Base-by-base conservation (phyloP, 2,113 vertebrate genomes). In the Pseudopipra pipra region DNA sequence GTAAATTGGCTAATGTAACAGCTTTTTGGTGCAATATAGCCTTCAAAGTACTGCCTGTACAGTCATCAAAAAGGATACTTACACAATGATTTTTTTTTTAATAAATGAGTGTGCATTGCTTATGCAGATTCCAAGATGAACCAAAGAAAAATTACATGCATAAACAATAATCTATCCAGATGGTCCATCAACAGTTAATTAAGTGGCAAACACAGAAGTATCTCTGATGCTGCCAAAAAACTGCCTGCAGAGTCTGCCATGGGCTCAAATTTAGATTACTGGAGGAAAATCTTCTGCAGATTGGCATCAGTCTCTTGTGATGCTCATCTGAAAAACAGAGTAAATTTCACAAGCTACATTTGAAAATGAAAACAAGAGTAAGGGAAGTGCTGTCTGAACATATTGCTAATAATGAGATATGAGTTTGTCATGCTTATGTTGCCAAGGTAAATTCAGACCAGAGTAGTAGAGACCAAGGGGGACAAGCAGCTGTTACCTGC, bases 121-220 rank as follows among this genome's bases (percentile, higher is more conserved):
- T 44, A 76, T 35, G 67, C 12, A 86, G 33, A 68, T 72, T 93
- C 46, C 87, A 96, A 97, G 92, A 77, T 93, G 93, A 97, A 81
- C 9, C 28, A 39, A 84, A 95, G 80, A 95, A 97, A 93, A 97
- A 71, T 23, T 37, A 14, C n/a, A 70, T 14, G 28, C 37, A 62
- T 55, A 75, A 93, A 93, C 54, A 74, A 74, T 71, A 52, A 90
- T 58, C 56, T 93, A 41, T 30, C 79, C 95, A 97, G 91, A 95
- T 96, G 96, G 96, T 82, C 79, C 56, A 87, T 95, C 97, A 95
- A 94, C 86, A 97, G 90, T 94, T 96, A 96, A 95, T 97, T 95
- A 97, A 96, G 85, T 91, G 95, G 81, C 85, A 95, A 94, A 85
- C 41, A 75, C 70, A 84, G 79, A 96, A 92, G 24, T 44, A 80